These are phyloP conservation scores for Callipepla squamata DNA, from an alignment of 2,113 vertebrate genomes.

Conservation along the genomic window DNA sequence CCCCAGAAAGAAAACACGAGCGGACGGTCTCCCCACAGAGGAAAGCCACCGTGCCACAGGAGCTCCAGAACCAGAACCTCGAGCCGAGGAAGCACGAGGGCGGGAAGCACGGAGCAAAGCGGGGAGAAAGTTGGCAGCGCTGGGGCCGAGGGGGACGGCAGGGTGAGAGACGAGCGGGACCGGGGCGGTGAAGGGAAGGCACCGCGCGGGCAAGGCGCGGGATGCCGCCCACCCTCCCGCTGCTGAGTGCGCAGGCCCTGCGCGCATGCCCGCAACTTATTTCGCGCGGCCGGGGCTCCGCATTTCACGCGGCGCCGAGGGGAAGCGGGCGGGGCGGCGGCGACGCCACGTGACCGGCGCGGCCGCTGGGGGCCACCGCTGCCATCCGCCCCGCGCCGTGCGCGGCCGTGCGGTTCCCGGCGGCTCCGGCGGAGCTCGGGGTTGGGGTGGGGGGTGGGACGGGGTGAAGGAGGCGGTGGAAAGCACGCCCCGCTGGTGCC, in stretches of 20 bases:
- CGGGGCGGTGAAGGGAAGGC: too few relatives aligned
- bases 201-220: background rate
- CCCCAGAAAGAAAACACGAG: accelerated
- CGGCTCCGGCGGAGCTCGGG: background rate
- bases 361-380: background rate
- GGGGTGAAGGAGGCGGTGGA: background rate
- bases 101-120: background rate
- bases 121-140: background rate
- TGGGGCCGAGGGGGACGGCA: background rate
- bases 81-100: accelerated
- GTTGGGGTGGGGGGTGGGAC: background rate
- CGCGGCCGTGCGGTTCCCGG: too few relatives aligned
- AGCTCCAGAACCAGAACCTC: too few relatives aligned
- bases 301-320: constrained; percentile 17
- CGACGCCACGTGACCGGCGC: constrained; percentile 62
- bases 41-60: accelerated
- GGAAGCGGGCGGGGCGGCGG: constrained; percentile 21
- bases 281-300: constrained; percentile 49
- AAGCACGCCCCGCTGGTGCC: background rate
- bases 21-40: accelerated
- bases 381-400: too few relatives aligned
- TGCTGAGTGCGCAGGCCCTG: constrained; percentile 45
- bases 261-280: constrained; percentile 75
- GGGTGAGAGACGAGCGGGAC: background rate
- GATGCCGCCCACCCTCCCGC: constrained; percentile 6